phyloP scores from a whole-genome alignment of 1,140 invertebrate species.

The Atta cephalotes region DNA sequence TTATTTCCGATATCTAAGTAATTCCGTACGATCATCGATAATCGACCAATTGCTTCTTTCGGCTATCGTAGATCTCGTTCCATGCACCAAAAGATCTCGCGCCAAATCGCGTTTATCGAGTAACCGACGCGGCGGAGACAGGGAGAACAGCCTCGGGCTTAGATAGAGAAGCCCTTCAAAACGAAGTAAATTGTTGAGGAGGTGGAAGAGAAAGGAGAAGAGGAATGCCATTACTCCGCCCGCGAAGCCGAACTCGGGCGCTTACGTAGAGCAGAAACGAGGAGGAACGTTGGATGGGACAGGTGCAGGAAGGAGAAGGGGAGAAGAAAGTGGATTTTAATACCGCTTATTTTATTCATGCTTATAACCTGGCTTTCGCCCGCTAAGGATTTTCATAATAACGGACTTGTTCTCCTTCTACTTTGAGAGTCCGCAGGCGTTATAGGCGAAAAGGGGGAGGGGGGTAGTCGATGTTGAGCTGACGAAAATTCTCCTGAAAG shows the following conservation, averaged over 20 bases:
- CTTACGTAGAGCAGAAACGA: constrained; percentile 40
- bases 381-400: constrained; percentile 73
- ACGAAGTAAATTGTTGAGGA: constrained; percentile 69
- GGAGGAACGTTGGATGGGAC: constrained; percentile 45
- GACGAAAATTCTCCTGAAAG: constrained; percentile 50
- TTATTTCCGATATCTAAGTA: background rate
- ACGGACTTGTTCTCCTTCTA: constrained; percentile 63
- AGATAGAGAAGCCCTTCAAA: constrained; percentile 57
- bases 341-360: constrained; percentile 76
- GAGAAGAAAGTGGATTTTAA: constrained; percentile 71
- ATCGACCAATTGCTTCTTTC: constrained; percentile 8
- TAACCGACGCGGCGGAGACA: constrained; percentile 30
- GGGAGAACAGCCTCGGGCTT: constrained; percentile 51
- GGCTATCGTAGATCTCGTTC: constrained; percentile 18
- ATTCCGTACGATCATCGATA: constrained; percentile 10
- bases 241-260: constrained; percentile 56
- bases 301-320: constrained; percentile 18
- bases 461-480: constrained; percentile 51
- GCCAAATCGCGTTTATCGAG: constrained; percentile 40
- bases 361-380: constrained; percentile 70
- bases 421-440: constrained; percentile 30
- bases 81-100: constrained; percentile 14
- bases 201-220: constrained; percentile 66
- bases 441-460: constrained; percentile 50
- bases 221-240: constrained; percentile 70